Percentiles rank a stretch among this genome's conserved stretches.
These are phyloP conservation scores for Xiphydria camelus DNA, from an alignment of 2,888 invertebrate species.

Conservation along the genomic window DNA sequence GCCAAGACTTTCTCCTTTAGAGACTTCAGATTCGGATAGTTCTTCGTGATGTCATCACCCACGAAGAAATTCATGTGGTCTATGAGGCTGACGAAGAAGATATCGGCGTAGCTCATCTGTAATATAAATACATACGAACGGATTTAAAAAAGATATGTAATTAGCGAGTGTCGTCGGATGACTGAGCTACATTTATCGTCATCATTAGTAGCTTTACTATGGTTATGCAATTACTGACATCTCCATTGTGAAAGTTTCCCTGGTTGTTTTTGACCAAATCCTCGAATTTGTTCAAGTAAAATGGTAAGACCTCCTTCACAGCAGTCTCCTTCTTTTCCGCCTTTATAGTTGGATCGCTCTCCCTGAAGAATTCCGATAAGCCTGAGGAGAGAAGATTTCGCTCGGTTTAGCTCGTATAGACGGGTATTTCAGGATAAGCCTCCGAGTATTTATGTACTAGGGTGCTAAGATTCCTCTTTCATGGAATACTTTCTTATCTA, in stretches of 20 bases:
- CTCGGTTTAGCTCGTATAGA: too few relatives aligned
- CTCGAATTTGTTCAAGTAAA: constrained; percentile 41
- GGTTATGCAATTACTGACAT: constrained; percentile 30
- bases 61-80: constrained; percentile 20
- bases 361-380: constrained; percentile 40
- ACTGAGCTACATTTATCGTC: too few relatives aligned
- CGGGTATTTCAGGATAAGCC: too few relatives aligned
- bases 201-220: too few relatives aligned
- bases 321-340: constrained; percentile 35
- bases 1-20: constrained; percentile 37
- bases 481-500: too few relatives aligned
- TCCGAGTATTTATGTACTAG: too few relatives aligned
- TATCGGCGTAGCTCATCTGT: constrained; percentile 47
- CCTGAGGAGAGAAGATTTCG: too few relatives aligned
- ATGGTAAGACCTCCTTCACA: constrained; percentile 37
- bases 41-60: constrained; percentile 33
- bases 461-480: too few relatives aligned
- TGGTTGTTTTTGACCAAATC: constrained; percentile 35
- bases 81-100: constrained; percentile 42
- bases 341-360: constrained; percentile 34
- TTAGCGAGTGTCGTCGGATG: too few relatives aligned
- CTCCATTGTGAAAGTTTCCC: constrained; percentile 44
- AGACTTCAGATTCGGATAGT: constrained; percentile 34
- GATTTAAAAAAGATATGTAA: neutral
- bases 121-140: constrained; percentile 5